Evolutionary conservation across 1,140 invertebrate genomes (phyloP), one percentile per base, ranked within the genome.

Genomic region (Drosophila sp.): DNA sequence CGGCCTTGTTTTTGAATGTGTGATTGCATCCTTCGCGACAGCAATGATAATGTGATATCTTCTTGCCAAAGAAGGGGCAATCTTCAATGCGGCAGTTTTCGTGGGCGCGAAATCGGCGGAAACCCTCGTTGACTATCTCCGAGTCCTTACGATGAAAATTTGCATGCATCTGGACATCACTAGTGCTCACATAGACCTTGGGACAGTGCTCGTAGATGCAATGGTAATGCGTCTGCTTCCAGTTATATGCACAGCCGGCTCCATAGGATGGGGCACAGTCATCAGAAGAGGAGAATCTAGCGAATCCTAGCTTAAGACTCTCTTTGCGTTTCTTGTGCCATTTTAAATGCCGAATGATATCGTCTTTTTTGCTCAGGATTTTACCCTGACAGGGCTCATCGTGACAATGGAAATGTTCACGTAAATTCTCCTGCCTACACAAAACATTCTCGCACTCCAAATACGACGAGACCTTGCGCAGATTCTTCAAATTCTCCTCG

Each of bases 251-350:
- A 92, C 98, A 99, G 55, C 95, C 95, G 32, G 94, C 90, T 60
- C 93, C 87, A 57, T 92, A 94, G 10, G 93, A 65, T 60, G 97
- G 96, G 0, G 95, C 95, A 86, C 98, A 99, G 92, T 98, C 97
- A 91, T 99, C 98, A 40, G 96, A 95, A 0, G 97, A 97, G 55
- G 97, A 98, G 79, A 94, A 94, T 4, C 98, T 93, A 95, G 99
- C 98, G 92, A 99, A 99, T 23, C 98, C 98, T 91, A 99, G 97
- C 79, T 98, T 97, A 5, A 99, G 93, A 23, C 97, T 98, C 92
- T 99, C 98, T 90, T 99, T 98, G 7, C 98, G 94, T 93, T 99
- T 99, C 93, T 99, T 99, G 93, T 99, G 98, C 98, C 98, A 99
- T 93, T 99, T 98, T 41, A 92, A 78, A 72, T 99, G 98, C 50